Evolutionary conservation across 2,888 invertebrate genomes (phyloP).

Genomic region (Galerucella calmariensis): DNA sequence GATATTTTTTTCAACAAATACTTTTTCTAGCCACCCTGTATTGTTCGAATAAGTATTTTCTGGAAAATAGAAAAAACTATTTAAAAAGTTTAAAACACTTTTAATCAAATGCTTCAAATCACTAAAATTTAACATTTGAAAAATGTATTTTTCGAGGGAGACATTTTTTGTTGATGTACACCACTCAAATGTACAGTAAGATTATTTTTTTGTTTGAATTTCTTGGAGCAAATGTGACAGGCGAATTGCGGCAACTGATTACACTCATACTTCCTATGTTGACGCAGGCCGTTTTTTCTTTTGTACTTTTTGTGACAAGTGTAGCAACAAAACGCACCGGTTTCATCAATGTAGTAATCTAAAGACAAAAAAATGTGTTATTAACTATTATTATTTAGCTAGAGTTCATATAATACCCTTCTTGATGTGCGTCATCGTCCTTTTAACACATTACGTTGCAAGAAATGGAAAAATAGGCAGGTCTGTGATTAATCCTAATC

Average conservation of each 20-base stretch:
- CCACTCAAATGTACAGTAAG: slow-evolving; percentile 63
- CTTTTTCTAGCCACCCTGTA: too few relatives aligned
- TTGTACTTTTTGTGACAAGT: slow-evolving; percentile 44
- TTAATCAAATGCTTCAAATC: too few relatives aligned
- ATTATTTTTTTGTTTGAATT: slow-evolving; percentile 64
- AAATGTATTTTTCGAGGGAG: background rate
- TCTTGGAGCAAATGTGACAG: slow-evolving; percentile 60
- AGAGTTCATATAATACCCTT: too few relatives aligned
- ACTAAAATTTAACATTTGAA: too few relatives aligned
- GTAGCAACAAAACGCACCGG: slow-evolving; percentile 56
- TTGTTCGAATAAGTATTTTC: too few relatives aligned
- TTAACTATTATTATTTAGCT: background rate
- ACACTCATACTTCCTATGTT: slow-evolving; percentile 60
- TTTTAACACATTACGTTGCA: too few relatives aligned
- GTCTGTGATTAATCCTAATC: too few relatives aligned
- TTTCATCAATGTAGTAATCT: slow-evolving; percentile 23
- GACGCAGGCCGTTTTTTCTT: slow-evolving; percentile 45
- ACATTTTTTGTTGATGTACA: slow-evolving; percentile 63
- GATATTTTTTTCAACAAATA: too few relatives aligned
- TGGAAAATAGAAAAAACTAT: too few relatives aligned
- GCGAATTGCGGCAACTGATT: slow-evolving; percentile 61
- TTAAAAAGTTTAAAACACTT: too few relatives aligned
- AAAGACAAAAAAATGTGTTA: slow-evolving; percentile 2
- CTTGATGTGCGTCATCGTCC: too few relatives aligned
- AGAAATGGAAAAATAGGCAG: too few relatives aligned